These are phyloP conservation scores for Styela clava DNA, from an alignment of 23 tunicate genomes.

Conservation along the genomic window DNA sequence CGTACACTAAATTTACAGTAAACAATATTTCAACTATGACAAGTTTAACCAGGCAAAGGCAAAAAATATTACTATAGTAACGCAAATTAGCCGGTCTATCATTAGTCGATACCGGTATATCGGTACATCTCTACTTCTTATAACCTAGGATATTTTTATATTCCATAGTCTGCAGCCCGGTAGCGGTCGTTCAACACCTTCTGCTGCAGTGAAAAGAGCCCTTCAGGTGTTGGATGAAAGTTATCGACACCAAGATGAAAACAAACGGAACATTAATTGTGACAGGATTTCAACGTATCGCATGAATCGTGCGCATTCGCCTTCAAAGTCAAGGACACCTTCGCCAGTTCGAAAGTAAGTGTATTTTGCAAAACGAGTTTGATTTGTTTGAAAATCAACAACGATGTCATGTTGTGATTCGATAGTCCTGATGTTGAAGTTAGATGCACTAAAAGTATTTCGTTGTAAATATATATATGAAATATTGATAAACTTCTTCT, in stretches of 20 bases:
- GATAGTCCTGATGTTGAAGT: too few species aligned
- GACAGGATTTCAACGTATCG: conserved; percentile 32
- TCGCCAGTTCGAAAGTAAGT: conserved; percentile 67
- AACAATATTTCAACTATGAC: too few species aligned
- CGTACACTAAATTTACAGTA: too few species aligned
- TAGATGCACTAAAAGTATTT: too few species aligned
- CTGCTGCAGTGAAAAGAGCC: conserved; percentile 81
- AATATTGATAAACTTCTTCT: too few species aligned
- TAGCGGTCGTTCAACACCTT: conserved; percentile 61
- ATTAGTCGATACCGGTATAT: too few species aligned
- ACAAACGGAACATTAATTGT: conserved; percentile 14
- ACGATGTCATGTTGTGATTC: too few species aligned
- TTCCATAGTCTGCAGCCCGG: background rate
- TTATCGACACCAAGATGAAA: conserved; percentile 45
- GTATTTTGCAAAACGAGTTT: background rate
- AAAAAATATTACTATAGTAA: too few species aligned
- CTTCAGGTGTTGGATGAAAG: conserved; percentile 82
- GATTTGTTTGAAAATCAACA: background rate
- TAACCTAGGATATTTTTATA: background rate
- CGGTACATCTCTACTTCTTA: too few species aligned
- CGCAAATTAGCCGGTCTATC: too few species aligned
- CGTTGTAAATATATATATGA: too few species aligned
- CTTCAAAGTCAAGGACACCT: conserved; percentile 55
- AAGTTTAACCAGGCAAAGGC: too few species aligned
- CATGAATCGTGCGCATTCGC: conserved; percentile 58